These are phyloP conservation scores for Heliocidaris erythrogramma DNA, from an alignment of 35 echinoderm and acorn worm species.

Conservation along the genomic window DNA sequence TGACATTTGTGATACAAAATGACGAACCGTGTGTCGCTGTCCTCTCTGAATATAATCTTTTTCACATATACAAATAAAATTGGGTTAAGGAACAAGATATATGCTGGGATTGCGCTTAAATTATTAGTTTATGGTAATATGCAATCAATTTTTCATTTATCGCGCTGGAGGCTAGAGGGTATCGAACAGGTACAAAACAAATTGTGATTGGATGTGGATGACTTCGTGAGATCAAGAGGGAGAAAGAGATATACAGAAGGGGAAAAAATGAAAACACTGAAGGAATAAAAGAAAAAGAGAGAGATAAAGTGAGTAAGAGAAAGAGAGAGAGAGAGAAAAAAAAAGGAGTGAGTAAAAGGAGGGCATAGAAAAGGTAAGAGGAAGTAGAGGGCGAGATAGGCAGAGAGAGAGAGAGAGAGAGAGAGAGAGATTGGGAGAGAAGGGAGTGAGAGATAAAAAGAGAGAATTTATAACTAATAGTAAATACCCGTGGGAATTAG, in stretches of 20 bases:
- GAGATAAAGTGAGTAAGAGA: not conserved
- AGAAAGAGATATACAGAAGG: not conserved
- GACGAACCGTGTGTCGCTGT: not conserved
- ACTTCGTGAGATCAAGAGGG: not conserved
- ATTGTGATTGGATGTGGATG: not conserved
- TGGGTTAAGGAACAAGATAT: not conserved
- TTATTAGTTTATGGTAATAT: not conserved
- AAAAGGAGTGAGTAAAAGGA: not conserved
- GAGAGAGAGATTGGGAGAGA: not conserved
- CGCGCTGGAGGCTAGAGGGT: not conserved
- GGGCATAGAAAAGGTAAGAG: too few relatives aligned
- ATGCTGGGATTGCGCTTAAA: not conserved
- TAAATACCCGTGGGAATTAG: too few relatives aligned
- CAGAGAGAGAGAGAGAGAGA: not conserved
- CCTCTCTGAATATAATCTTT: not conserved
- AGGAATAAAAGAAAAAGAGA: not conserved
- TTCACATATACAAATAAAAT: not conserved
- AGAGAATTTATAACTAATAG: not conserved
- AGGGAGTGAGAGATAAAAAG: not conserved
- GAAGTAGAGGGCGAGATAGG: too few relatives aligned
- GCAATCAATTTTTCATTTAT: not conserved
- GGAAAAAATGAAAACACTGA: not conserved
- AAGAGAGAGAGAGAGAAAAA: not conserved
- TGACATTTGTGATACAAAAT: not conserved
- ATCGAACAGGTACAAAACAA: not conserved